Base-by-base conservation (phyloP, 1,140 invertebrate genomes). In the Saccostrea glomerata region DNA sequence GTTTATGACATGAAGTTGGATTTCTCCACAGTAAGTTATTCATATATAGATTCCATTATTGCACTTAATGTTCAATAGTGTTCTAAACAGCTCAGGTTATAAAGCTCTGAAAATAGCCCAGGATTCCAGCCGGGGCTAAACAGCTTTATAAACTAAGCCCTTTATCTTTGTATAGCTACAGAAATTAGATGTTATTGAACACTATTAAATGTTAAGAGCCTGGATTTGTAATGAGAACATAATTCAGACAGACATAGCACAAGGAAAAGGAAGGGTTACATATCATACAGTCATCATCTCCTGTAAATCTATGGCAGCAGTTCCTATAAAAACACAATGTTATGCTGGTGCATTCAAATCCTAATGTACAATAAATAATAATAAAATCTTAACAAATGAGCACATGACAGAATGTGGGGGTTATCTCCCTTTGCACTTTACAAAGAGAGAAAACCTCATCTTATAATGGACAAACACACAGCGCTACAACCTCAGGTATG, bases 151-250 rank as follows among this genome's bases (percentile, higher is more conserved):
- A 63, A 63, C 6, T 20, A 3, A 63, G 20, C 58, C 58, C 13
- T 63, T 63, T n/a, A 20, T 17, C 58, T 20, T 63, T 63, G 58
- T 63, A 5, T 63, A 20, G 1, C 17, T 63, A 63, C n/a, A 63
- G 6, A 63, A 63, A 17, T 63, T 63, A 63, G 17, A 17, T 70
- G 15, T 77, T 15, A 36, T 2, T 77, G 23, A 77, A 36, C 70
- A 77, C 70, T 77, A 77, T 77, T 77, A 25, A 77, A 77, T 77
- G 15, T 15, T 77, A 77, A 77, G 70, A 77, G 70, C 70, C 30
- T 15, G 70, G 25, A 77, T 77, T 36, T 30, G 23, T 30, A 36
- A 73, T 60, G 66, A 12, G 25, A 12, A 77, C 7, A 13, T 13
- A 30, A 77, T n/a, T 6, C 58, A 63, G 58, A 20, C 9, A 77